Percentiles rank a stretch among this genome's conserved stretches.
phyloP scores from a whole-genome alignment of 2,797 vertebrate genomes.

The Catamblyrhynchus diadema region DNA sequence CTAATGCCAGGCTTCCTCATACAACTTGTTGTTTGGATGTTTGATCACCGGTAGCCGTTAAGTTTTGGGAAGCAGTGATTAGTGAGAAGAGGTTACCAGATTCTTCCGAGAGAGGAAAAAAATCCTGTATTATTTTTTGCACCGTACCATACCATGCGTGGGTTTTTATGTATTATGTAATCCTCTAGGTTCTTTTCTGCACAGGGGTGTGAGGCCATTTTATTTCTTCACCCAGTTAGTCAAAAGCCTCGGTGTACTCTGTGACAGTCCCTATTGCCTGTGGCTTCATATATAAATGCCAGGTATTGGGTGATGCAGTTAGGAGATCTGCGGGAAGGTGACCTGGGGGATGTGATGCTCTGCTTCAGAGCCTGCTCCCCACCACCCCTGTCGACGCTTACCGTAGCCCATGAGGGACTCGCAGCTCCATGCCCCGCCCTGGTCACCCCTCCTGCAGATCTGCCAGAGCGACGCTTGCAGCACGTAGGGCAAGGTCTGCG shows the following conservation, averaged over 20 bases:
- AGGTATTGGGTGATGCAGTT: rapidly evolving
- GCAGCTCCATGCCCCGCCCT: slow-evolving; percentile 12
- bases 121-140: neutral
- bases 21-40: neutral
- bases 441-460: neutral
- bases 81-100: neutral
- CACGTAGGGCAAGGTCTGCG: slow-evolving; percentile 26
- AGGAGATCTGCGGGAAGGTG: neutral
- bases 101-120: neutral
- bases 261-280: neutral
- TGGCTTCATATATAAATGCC: neutral
- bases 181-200: neutral
- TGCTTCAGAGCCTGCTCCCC: neutral
- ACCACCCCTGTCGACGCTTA: neutral
- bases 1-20: neutral
- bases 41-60: neutral
- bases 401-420: slow-evolving; percentile 59
- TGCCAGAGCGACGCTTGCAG: slow-evolving; percentile 55
- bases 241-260: neutral
- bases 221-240: neutral
- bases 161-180: rapidly evolving
- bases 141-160: neutral
- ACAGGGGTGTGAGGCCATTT: neutral
- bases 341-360: neutral
- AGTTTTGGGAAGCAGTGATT: neutral